Base-by-base conservation (phyloP, 2,797 vertebrate species). In the Orientallactaga sibirica region DNA sequence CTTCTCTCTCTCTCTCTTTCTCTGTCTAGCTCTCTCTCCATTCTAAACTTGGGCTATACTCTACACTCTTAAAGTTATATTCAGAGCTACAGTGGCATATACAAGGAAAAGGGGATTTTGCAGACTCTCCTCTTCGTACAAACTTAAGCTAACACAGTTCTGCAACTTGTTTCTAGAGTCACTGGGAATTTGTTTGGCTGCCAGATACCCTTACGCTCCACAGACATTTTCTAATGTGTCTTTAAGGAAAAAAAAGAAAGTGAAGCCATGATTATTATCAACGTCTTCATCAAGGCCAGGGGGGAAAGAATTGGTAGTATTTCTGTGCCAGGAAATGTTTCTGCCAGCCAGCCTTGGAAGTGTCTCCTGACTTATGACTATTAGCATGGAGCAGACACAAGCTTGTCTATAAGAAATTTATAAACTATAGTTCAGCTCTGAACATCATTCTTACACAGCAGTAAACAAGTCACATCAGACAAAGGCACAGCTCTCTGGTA, bases 391-490 rank as follows among this genome's bases (percentile, higher is more conserved):
- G 18, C 41, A 93, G 75, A 74, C 87, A 76, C 5, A 4, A 94
- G 41, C 29, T 92, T 94, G 52, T 90, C 84, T 55, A 48, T 27
- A 68, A 93, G 77, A 93, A 79, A 77, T 52, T 9, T 70, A 73
- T 20, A 89, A 93, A 84, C 58, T 71, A 19, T 67, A 37, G 27
- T 3, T 84, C 58, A 73, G 48, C 24, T 94, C 78, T 79, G 77
- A 90, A 71, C 73, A 79, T 78, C 55, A 37, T 79, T 78, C 81
- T 71, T 61, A 55, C 27, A 19, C 25, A 91, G 67, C 62, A 81
- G 58, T 91, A 86, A 89, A 93, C 61, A 87, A 85, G 77, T 88
- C 88, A 91, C 62, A 79, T 87, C 27, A 90, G 62, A 89, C n/a
- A 85, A 88, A 95, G 76, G 73, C 68, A 82, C 71, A 86, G 29